phyloP scores from a whole-genome alignment of 2,797 vertebrate genomes.

The Poecile montanus region DNA sequence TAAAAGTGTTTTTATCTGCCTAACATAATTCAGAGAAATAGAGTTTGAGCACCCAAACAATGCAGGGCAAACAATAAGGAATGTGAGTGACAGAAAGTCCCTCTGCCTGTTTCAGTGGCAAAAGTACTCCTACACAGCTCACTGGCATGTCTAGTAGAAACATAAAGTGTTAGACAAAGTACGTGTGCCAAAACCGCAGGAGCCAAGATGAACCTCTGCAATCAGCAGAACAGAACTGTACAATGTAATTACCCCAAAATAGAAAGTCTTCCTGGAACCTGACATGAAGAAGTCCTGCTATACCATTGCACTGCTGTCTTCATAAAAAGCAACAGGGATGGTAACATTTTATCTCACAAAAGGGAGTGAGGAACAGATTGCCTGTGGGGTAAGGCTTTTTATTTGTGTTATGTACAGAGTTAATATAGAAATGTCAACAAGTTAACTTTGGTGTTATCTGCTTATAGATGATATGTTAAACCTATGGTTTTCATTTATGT shows the following conservation, averaged over 20 bases:
- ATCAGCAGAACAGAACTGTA: neutral
- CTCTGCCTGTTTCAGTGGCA: neutral
- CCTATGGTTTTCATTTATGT: neutral
- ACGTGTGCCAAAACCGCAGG: neutral
- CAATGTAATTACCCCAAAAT: neutral
- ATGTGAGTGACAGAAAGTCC: rapidly evolving
- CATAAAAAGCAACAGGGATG: neutral
- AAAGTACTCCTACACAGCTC: neutral
- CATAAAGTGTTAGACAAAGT: neutral
- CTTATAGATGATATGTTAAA: neutral
- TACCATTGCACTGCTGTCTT: neutral
- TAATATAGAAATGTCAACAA: neutral
- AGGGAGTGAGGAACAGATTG: neutral
- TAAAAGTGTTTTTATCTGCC: neutral
- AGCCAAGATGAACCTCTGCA: neutral
- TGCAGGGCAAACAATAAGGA: neutral
- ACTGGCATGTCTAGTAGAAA: neutral
- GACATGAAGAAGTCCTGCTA: neutral
- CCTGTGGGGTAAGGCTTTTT: neutral
- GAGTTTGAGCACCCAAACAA: neutral
- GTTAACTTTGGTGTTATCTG: neutral
- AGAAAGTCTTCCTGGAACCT: neutral
- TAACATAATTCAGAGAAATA: neutral
- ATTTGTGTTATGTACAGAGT: neutral
- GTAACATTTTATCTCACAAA: neutral